Percentiles rank a stretch among this genome's conserved stretches.
Conservation (phyloP, 2,113 vertebrate species). For the Apodemus sylvaticus region DNA sequence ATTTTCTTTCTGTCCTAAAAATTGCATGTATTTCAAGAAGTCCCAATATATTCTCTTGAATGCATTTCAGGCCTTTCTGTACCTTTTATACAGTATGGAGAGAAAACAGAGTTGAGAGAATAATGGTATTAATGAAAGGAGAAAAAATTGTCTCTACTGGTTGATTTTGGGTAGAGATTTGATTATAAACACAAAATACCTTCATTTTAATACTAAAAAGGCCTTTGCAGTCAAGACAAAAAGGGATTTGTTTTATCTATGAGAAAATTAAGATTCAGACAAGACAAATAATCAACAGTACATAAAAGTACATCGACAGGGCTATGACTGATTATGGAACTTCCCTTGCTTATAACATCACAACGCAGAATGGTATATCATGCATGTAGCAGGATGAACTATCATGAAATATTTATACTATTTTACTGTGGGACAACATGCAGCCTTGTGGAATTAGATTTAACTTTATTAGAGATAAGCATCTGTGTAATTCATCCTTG, state of each 20-base stretch:
- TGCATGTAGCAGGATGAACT: not conserved
- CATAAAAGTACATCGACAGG: not conserved
- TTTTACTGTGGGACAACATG: conserved; percentile 27
- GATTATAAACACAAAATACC: not conserved
- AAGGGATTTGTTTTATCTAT: not conserved
- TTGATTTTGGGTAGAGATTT: not conserved
- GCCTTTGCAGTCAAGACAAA: not conserved
- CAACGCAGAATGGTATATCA: not conserved
- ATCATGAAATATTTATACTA: not conserved
- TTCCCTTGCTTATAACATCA: not conserved
- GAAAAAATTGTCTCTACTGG: not conserved
- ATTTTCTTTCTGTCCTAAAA: conserved; percentile 1
- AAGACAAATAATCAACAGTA: not conserved
- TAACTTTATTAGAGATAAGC: conserved; percentile 58
- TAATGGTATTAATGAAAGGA: not conserved
- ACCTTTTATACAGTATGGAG: not conserved
- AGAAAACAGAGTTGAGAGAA: not conserved
- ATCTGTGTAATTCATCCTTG: conserved; percentile 61
- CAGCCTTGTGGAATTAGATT: conserved; percentile 31
- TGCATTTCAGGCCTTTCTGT: not conserved
- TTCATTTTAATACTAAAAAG: not conserved
- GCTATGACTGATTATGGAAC: not conserved
- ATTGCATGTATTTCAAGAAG: not conserved
- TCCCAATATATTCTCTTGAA: not conserved
- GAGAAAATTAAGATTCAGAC: conserved; percentile 42